Conservation (phyloP, 2,113 vertebrate genomes). For the Epinephelus fuscoguttatus region DNA sequence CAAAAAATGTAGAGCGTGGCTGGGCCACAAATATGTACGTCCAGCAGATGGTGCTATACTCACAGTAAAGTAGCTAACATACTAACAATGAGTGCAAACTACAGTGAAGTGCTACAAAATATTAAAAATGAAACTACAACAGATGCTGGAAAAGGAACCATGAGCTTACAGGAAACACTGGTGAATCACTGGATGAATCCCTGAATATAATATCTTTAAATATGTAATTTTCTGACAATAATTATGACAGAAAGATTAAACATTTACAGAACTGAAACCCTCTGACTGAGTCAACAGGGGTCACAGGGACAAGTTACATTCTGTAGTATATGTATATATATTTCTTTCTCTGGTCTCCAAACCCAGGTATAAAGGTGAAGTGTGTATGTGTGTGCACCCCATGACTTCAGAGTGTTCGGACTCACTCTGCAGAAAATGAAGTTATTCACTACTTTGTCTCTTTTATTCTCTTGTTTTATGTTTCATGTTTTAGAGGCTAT, state of each 20-base stretch:
- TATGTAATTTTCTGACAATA: no score
- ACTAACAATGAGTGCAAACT: background rate
- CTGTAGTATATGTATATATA: background rate
- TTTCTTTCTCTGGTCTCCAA: background rate
- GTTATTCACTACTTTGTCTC: background rate
- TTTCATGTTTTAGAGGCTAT: slow-evolving; percentile 64
- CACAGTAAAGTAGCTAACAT: background rate
- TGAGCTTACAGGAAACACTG: background rate
- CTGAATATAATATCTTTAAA: background rate
- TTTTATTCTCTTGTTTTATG: background rate
- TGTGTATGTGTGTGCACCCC: background rate
- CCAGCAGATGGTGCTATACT: slow-evolving; percentile 56
- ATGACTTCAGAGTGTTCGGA: background rate
- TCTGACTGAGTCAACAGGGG: background rate
- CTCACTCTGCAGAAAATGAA: background rate
- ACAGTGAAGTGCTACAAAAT: background rate
- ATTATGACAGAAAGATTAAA: background rate
- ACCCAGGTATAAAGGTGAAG: no score
- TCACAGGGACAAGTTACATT: background rate
- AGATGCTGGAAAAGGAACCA: background rate
- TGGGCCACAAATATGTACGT: background rate
- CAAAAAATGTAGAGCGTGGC: accelerated
- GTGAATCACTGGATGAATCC: no score
- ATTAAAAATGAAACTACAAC: background rate
- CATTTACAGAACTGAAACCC: background rate